Conservation (phyloP, 2,888 invertebrate species). For the Anoplius nigerrimus region DNA sequence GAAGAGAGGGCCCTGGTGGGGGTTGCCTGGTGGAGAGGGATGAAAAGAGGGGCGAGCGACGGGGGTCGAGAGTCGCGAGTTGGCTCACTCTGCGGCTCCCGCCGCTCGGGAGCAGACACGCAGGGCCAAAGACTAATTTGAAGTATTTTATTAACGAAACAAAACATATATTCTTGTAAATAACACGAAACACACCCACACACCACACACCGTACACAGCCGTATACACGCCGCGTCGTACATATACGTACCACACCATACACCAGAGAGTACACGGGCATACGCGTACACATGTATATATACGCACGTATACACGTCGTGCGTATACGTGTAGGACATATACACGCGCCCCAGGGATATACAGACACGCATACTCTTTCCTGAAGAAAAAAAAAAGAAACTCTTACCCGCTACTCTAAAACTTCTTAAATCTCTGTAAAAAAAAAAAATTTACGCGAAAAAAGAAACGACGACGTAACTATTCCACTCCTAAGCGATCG, state of each 20-base stretch:
- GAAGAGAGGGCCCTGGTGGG: constrained; percentile 17
- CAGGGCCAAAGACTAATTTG: constrained; percentile 73
- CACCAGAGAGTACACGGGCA: background rate
- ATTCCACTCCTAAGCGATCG: too few relatives aligned
- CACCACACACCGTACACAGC: constrained; percentile 30
- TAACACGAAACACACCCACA: constrained; percentile 61
- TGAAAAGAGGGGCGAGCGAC: constrained; percentile 50
- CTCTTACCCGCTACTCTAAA: constrained; percentile 5
- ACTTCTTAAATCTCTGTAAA: constrained; percentile 4
- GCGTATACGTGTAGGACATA: background rate
- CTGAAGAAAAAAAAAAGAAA: background rate
- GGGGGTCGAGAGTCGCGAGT: constrained; percentile 67
- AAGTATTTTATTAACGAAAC: constrained; percentile 71
- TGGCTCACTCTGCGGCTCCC: constrained; percentile 75
- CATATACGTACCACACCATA: background rate
- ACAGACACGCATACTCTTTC: too few relatives aligned
- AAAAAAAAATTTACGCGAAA: constrained; percentile 10
- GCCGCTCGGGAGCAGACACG: constrained; percentile 76
- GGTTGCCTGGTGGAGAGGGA: constrained; percentile 36
- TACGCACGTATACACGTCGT: constrained; percentile 6
- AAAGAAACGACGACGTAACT: constrained; percentile 5
- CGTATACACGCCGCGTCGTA: too few relatives aligned
- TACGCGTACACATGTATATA: constrained; percentile 12
- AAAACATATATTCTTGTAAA: constrained; percentile 68
- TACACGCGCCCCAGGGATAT: too few relatives aligned